Base-by-base conservation (phyloP, 2,797 vertebrate genomes). In the Mus minutoides region DNA sequence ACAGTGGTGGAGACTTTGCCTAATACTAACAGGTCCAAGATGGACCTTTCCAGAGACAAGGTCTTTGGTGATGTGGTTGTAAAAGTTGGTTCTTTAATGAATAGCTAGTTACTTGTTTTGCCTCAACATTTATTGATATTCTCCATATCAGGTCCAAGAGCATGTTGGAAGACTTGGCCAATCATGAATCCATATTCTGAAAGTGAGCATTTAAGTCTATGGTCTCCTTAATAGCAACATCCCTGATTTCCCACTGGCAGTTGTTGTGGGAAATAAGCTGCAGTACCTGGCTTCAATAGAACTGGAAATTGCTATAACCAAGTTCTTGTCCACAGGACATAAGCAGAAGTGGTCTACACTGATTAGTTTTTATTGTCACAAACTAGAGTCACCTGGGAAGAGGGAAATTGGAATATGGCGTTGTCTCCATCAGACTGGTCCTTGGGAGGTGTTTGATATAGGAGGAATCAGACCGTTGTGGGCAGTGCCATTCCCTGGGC, bases 31-130 rank as follows among this genome's bases (percentile, higher is more conserved):
- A 46, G 84, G 14, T 26, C 12, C 26, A 52, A 67, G 56, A 71
- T 37, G n/a, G 69, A 46, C 76, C 31, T 60, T 85, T 4, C 34
- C 6, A 16, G 13, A 62, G 43, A 80, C 40, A 64, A 94, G 78
- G 12, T 31, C 24, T 24, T n/a, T 60, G 52, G 54, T 13, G 3
- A 49, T 88, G 64, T 62, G 22, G 58, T 76, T 94, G 94, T 77
- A 92, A 79, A 91, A 95, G 64, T 4, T 29, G 31, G n/a, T 43
- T 88, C 56, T 92, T 92, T 91, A 60, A 46, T 3, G 54, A 88
- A 67, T 12, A 87, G 79, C 8, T 76, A 64, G 79, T 11, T 79
- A 64, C 31, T 88, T 86, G 29, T 91, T 9, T 88, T 78, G 37
- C 37, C 17, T 87, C 3, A 9, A 1, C 2, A 13, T 49, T 3